Percentiles rank a stretch among this genome's conserved stretches.
These are phyloP conservation scores for Rhyacichthys aspro DNA, from an alignment of 2,797 vertebrate species.

Conservation along the genomic window DNA sequence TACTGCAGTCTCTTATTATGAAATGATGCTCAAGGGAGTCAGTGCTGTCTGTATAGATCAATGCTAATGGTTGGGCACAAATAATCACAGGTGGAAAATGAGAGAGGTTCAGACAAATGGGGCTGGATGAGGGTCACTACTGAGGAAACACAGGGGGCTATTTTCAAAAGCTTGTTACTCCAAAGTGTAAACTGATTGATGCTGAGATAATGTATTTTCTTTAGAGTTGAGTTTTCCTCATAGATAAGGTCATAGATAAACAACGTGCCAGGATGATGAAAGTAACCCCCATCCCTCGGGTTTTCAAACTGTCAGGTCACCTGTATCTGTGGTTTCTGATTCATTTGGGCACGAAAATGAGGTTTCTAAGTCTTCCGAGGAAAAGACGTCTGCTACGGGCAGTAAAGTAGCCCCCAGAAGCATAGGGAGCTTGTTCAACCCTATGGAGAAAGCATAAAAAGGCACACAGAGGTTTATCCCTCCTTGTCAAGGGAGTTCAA, in stretches of 20 bases:
- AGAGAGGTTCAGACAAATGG: slow-evolving; percentile 1
- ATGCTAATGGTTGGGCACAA: background rate
- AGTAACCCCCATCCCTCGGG: slow-evolving; percentile 80
- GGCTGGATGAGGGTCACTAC: slow-evolving; percentile 50
- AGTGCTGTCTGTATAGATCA: background rate
- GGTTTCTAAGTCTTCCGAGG: slow-evolving; percentile 78
- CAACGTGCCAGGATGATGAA: slow-evolving; percentile 72
- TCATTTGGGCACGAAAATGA: slow-evolving; percentile 71
- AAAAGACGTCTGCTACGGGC: slow-evolving; percentile 82
- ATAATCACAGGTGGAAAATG: background rate
- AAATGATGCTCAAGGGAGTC: background rate
- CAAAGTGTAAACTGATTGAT: slow-evolving; percentile 75
- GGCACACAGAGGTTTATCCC: slow-evolving; percentile 73
- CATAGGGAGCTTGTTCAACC: slow-evolving; percentile 82
- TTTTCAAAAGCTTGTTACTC: slow-evolving; percentile 86
- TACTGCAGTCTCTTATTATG: background rate
- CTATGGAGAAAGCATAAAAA: slow-evolving; percentile 81
- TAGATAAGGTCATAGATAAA: background rate
- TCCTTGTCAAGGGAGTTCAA: slow-evolving; percentile 28
- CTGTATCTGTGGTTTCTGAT: slow-evolving; percentile 72
- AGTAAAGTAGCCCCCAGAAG: slow-evolving; percentile 85
- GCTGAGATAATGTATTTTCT: slow-evolving; percentile 19
- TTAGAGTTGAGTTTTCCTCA: background rate
- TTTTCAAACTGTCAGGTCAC: slow-evolving; percentile 60
- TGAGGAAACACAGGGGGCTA: slow-evolving; percentile 77